Evolutionary conservation across 64 coral and sea anemone genomes (phyloP), one percentile per base, ranked within the genome.

Genomic region (Dendrophyllia cribrosa): DNA sequence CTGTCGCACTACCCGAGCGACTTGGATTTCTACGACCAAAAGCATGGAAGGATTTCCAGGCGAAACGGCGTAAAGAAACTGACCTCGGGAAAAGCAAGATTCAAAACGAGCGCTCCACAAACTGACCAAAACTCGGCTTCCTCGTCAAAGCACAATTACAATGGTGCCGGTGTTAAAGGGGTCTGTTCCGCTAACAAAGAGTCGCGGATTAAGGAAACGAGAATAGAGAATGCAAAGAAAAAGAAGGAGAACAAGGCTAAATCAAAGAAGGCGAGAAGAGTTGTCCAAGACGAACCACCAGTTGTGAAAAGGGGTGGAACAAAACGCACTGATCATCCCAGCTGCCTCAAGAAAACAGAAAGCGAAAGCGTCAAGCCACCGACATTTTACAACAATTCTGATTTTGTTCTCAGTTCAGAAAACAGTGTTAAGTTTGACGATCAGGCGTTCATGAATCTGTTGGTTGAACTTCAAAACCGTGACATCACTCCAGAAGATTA

Each of bases 401-500:
- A 82, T 59, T 82, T 82, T 82, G 44, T 82, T 82, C 59, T 82
- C 34, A 9, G 59, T n/a, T 65, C 79, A 92, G 63, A 45, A 11
- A 46, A 86, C 44, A 87, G 62, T 68, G 65, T 89, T 43, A 96
- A 94, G 56, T 52, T 72, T 79, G 74, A 14, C 70, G 70, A 74
- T 70, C 61, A 93, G 49, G 66, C 48, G 25, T 94, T 90, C 43
- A 21, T 94, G 26, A 89, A 75, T 51, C 66, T 43, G 58, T 69
- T 96, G 22, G 94, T 96, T 71, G 51, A 84, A 16, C 80, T 96
- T 5, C 95, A 96, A 70, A 83, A 96, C 21, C 70, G 95, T 70
- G 95, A 96, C 62, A 96, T 96, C 15, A 96, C 95, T 9, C 91
- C 95, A 75, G 92, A 96, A 80, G 95, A 96, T 86, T 96, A 94